Evolutionary conservation across 2,113 vertebrate species (phyloP).

Genomic region (Tragulus kanchil): DNA sequence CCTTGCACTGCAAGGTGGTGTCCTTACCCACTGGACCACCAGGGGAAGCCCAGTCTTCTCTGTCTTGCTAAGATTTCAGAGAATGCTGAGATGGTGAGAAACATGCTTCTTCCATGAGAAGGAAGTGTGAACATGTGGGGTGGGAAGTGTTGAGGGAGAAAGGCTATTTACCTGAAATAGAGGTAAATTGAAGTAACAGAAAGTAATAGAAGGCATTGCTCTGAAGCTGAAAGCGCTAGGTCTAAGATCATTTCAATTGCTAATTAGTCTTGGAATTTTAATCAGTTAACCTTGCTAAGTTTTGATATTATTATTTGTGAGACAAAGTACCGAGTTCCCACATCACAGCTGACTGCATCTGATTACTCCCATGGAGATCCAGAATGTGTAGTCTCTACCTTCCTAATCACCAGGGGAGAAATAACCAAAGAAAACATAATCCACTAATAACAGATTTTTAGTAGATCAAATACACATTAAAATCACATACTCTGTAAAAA

Average conservation of each 20-base stretch:
- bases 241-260: neutral
- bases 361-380: neutral
- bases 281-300: neutral
- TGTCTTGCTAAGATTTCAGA: neutral
- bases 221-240: neutral
- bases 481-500: neutral
- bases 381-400: neutral
- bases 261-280: neutral
- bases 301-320: constrained; percentile 8
- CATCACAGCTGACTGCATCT: neutral
- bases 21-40: no score
- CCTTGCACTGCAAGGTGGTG: no score
- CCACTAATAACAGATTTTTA: neutral
- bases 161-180: neutral
- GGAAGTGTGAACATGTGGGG: neutral
- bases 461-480: constrained; percentile 1
- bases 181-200: no score
- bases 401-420: neutral
- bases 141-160: neutral
- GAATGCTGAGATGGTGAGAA: neutral
- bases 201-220: neutral
- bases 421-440: neutral
- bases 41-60: neutral
- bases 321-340: neutral
- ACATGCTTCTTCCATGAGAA: neutral